These are phyloP conservation scores for Amphiura filiformis DNA, from an alignment of 35 echinoderm and acorn worm genomes.

Conservation along the genomic window DNA sequence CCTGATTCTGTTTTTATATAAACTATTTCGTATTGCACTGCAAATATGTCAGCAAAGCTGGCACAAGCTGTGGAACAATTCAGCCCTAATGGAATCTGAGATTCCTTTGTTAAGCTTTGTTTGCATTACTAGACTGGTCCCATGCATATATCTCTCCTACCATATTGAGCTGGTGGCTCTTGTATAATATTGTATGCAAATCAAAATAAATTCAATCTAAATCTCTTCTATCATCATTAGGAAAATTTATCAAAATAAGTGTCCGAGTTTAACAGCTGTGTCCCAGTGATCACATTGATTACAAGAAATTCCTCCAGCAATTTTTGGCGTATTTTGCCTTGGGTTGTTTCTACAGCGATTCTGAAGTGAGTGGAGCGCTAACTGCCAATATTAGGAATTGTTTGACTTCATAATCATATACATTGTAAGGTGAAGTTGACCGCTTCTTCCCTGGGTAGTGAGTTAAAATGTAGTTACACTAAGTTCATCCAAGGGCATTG, in stretches of 20 bases:
- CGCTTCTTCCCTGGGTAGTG: not conserved
- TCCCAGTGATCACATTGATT: not conserved
- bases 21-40: too few species aligned
- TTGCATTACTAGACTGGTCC: too few species aligned
- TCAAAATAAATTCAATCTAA: not conserved
- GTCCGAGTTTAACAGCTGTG: conserved; percentile 3
- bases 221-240: not conserved
- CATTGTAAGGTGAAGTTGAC: not conserved
- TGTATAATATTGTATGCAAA: not conserved
- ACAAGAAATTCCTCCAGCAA: not conserved
- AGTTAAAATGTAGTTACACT: not conserved
- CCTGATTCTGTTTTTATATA: too few species aligned
- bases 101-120: too few species aligned
- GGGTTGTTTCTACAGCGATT: not conserved
- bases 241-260: not conserved
- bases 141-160: too few species aligned
- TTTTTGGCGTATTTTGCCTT: not conserved
- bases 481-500: not conserved
- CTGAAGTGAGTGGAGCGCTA: too few species aligned
- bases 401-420: not conserved
- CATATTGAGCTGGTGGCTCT: too few species aligned
- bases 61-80: too few species aligned
- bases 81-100: too few species aligned
- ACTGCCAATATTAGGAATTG: not conserved
- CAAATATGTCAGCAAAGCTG: too few species aligned